Evolutionary conservation across 2,888 invertebrate species (phyloP).

Genomic region (Nephrotoma guestfalica): DNA sequence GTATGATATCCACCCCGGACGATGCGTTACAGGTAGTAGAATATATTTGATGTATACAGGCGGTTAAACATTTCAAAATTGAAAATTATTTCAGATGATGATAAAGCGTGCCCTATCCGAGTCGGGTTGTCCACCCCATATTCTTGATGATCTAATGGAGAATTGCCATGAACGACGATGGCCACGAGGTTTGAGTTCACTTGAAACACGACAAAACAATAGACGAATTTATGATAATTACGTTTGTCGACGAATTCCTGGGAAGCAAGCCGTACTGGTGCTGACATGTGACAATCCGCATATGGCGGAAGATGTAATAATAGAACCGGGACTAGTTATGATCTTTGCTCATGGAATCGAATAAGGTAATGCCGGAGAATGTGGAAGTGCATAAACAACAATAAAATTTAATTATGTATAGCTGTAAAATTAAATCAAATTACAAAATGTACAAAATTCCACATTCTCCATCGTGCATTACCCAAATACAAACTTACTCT

Average conservation of each 20-base stretch:
- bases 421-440: background rate
- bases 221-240: conserved; percentile 85
- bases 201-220: conserved; percentile 90
- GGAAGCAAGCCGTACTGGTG: conserved; percentile 90
- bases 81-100: conserved; percentile 53
- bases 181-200: conserved; percentile 83
- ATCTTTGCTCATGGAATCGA: conserved; percentile 96
- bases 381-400: background rate
- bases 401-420: background rate
- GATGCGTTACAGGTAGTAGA: conserved; percentile 66
- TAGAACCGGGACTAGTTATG: conserved; percentile 93
- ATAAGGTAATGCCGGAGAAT: conserved; percentile 25
- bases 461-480: background rate
- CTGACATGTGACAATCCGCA: conserved; percentile 89
- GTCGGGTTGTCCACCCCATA: conserved; percentile 86
- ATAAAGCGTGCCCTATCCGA: conserved; percentile 86
- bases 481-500: background rate
- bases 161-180: conserved; percentile 93
- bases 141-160: conserved; percentile 90
- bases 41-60: conserved; percentile 10
- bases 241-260: conserved; percentile 85
- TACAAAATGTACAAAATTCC: background rate
- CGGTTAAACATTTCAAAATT: conserved; percentile 2
- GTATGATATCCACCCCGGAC: conserved; percentile 97
- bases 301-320: conserved; percentile 91